Evolutionary conservation across 2,113 vertebrate species (phyloP), one percentile per base, ranked within the genome.

Genomic region (Axis porcinus): DNA sequence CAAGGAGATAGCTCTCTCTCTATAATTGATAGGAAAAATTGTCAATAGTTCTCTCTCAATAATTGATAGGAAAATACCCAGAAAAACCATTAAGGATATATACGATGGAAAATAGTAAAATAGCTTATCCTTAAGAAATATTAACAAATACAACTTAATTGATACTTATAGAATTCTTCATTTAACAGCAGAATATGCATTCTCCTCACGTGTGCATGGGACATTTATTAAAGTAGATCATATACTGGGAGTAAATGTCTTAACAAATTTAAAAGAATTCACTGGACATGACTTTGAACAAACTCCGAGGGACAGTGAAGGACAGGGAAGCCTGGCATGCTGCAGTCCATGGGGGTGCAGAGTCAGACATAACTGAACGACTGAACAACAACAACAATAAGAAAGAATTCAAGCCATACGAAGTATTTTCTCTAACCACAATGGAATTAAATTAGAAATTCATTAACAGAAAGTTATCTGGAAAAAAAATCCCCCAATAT

Each of bases 371-470:
- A 13, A 40, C 67, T 23, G 19, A 70, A 70, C 0, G 0, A 70
- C 67, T 70, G 67, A 70, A 70, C 19, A 40, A 40, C 17, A 67
- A 10, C 62, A 33, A 15, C 14, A n/a, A 67, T 15, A 64, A 8
- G 1, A 81, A 82, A 86, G 60, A 16, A 89, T 70, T 89, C 25
- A 86, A n/a, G 8, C 50, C 54, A 60, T 93, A 82, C 17, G 36
- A 81, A 94, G 30, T 82, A 14, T 94, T 93, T 94, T 92, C 58
- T 85, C 50, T 85, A 19, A 76, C 62, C 30, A 92, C 13, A 91
- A 10, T 74, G 52, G 57, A 92, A 94, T 55, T 89, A 89, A 96
- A 89, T 70, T 86, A 67, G 64, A 86, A 86, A 89, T 89, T 70
- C 28, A 91, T 62, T 93, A 91, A 78, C 43, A 93, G 14, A 93